Evolutionary conservation across 2,797 vertebrate genomes (phyloP).

Genomic region (Buceros bicornis): DNA sequence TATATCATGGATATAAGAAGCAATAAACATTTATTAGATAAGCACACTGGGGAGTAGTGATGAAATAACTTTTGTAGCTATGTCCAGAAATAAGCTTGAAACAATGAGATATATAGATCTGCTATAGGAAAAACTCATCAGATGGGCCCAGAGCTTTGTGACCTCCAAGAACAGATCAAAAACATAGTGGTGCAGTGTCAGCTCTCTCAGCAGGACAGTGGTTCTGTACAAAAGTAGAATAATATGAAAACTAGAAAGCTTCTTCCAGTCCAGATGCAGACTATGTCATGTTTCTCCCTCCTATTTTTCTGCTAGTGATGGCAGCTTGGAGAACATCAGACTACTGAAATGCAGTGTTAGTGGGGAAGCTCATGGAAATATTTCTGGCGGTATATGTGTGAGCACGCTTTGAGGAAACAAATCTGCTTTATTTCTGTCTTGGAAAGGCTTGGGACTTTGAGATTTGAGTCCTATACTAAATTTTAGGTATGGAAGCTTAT

Average conservation of each 20-base stretch:
- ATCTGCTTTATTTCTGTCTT: neutral
- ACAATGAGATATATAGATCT: conserved; percentile 25
- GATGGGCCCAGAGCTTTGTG: neutral
- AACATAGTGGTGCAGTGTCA: neutral
- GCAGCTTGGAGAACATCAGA: conserved; percentile 2
- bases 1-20: conserved; percentile 37
- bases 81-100: conserved; percentile 31
- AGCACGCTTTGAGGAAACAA: neutral
- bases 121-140: neutral
- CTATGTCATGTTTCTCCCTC: neutral
- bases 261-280: neutral
- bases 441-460: neutral
- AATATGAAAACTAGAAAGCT: neutral
- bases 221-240: neutral
- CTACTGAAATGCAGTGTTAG: neutral
- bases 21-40: conserved; percentile 63
- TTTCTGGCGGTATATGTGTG: neutral
- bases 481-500: neutral
- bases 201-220: neutral
- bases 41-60: conserved; percentile 28
- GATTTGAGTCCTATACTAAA: neutral
- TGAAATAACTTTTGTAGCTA: conserved; percentile 23
- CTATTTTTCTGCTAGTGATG: neutral
- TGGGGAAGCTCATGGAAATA: neutral
- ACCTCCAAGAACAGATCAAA: conserved; percentile 24